A percentile compares a stretch with the other conserved stretches of the same genome.
Evolutionary conservation across 2,888 invertebrate genomes (phyloP).

Genomic region (Sesia apiformis): DNA sequence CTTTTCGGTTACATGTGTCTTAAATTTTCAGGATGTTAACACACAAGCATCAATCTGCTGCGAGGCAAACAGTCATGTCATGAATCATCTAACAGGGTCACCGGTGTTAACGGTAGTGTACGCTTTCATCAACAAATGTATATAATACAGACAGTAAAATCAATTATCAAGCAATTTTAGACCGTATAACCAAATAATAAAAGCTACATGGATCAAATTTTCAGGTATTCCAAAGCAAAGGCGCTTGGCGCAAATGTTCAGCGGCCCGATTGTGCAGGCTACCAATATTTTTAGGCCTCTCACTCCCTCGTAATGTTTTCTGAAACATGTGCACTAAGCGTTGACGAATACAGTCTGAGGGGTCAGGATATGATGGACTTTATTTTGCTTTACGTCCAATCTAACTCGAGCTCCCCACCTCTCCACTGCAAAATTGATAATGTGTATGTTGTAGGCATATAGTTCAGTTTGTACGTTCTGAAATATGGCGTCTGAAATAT

Average conservation of each 20-base stretch:
- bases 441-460: neutral
- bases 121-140: constrained; percentile 5
- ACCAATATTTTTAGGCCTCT: neutral
- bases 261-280: neutral
- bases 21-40: no score
- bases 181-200: neutral
- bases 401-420: neutral
- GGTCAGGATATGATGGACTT: neutral
- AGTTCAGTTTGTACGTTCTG: neutral
- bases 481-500: no score
- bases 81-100: constrained; percentile 24
- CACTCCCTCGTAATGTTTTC: neutral
- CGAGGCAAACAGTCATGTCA: constrained; percentile 3
- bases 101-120: constrained; percentile 13
- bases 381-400: neutral
- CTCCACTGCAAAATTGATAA: neutral
- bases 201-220: neutral
- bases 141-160: neutral
- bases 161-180: neutral
- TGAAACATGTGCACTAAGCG: neutral
- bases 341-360: neutral
- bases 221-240: neutral
- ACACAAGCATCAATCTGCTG: no score
- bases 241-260: neutral
- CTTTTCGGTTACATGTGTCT: no score